These are phyloP conservation scores for Neosilurus mollespiculum DNA, from an alignment of 2,797 vertebrate species.

Conservation along the genomic window DNA sequence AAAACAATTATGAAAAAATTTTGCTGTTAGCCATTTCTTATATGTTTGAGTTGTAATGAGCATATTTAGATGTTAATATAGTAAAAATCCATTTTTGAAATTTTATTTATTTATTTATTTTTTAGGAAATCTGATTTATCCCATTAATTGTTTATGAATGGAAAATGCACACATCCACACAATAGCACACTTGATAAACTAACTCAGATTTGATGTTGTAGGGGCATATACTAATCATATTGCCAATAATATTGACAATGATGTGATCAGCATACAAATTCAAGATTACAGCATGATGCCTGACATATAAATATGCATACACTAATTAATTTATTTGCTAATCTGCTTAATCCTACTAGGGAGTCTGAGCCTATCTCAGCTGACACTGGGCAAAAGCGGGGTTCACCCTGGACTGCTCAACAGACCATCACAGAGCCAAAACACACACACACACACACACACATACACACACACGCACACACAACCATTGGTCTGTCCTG, in stretches of 20 bases:
- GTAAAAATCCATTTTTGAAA: neutral
- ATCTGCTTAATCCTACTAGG: too few species aligned
- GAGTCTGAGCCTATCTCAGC: too few species aligned
- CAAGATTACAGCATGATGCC: neutral
- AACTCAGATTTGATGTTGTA: neutral
- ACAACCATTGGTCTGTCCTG: too few species aligned
- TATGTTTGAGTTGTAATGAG: neutral
- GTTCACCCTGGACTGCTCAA: too few species aligned
- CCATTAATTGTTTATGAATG: neutral
- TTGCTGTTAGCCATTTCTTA: neutral
- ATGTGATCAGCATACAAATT: neutral
- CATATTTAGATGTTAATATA: neutral
- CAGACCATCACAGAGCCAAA: too few species aligned
- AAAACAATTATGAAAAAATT: neutral
- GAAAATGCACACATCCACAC: neutral
- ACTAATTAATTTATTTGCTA: too few species aligned
- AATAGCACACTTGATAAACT: neutral
- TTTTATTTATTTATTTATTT: too few species aligned
- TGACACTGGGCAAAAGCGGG: too few species aligned
- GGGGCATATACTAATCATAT: neutral
- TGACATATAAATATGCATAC: too few species aligned
- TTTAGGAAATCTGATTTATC: neutral
- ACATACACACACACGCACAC: too few species aligned
- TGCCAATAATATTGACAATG: neutral
- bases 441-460: too few species aligned